A percentile compares a stretch with the other conserved stretches of the same genome.
phyloP scores from a whole-genome alignment of 2,888 invertebrate species.

The Troides helena region DNA sequence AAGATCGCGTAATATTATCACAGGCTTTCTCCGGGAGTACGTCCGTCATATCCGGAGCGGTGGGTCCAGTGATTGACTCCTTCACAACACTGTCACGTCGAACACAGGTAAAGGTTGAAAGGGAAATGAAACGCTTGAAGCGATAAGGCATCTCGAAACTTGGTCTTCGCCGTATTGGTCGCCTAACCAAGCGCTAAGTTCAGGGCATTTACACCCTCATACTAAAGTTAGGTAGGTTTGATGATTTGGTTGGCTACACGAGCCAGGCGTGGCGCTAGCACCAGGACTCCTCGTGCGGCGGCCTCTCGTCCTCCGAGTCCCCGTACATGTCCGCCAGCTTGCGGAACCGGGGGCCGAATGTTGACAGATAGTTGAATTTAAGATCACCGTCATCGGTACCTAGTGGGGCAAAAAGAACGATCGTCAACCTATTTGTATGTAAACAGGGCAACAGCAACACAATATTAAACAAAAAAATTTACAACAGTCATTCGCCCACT shows the following conservation, averaged over 20 bases:
- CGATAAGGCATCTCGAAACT: conserved; percentile 64
- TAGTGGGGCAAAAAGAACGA: conserved; percentile 39
- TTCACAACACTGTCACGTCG: conserved; percentile 37
- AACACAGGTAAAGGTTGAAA: conserved; percentile 35
- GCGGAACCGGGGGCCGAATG: conserved; percentile 97
- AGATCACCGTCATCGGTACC: conserved; percentile 95
- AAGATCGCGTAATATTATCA: conserved; percentile 46
- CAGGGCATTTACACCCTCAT: conserved; percentile 41
- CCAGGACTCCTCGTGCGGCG: conserved; percentile 91
- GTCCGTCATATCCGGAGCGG: conserved; percentile 43
- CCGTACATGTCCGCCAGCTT: conserved; percentile 97
- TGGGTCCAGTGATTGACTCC: conserved; percentile 41
- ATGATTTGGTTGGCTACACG: conserved; percentile 60
- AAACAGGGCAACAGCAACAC: too few relatives aligned
- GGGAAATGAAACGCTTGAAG: conserved; percentile 42
- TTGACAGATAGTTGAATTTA: conserved; percentile 96
- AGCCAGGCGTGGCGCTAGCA: conserved; percentile 83
- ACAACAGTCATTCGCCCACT: too few relatives aligned
- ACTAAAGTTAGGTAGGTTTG: conserved; percentile 43
- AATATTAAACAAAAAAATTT: too few relatives aligned
- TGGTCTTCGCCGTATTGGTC: conserved; percentile 35
- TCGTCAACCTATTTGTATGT: too few relatives aligned
- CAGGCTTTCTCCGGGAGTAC: conserved; percentile 45
- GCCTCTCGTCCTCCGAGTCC: conserved; percentile 91
- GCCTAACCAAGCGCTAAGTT: conserved; percentile 42